Evolutionary conservation across 2,797 vertebrate genomes (phyloP), one percentile per base, ranked within the genome.

Genomic region (Corythornis leucogaster): DNA sequence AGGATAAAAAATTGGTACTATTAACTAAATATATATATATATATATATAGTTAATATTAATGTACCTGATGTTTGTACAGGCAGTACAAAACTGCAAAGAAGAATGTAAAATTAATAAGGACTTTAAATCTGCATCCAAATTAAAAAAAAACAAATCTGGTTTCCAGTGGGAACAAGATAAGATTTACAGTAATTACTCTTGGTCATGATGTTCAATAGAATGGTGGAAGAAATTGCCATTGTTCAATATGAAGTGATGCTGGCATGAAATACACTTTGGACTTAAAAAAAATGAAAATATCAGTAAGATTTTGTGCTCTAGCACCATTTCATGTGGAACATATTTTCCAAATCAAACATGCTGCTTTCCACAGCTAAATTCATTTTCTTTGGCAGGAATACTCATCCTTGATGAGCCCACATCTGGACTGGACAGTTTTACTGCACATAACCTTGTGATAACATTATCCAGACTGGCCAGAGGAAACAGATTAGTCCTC

Each of bases 361-460:
- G 35, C 33, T 62, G 58, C 48, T 92, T 87, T 89, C 70, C 33
- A 74, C 40, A 63, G 35, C 58, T 96, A 46, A 89, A 73, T 42
- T 75, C 57, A 73, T 54, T 93, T 69, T 62, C 59, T 74, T 88
- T 92, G 92, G 61, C 96, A 99, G 99, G 99, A 61, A 99, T 99
- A 96, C 97, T 99, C 67, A 98, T 99, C 83, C 97, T 99, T 89
- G 99, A 99, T 38, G 99, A 99, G 89, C 99, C 99, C 76, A 99
- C 99, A 3, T 99, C 99, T 8, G 99, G 99, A 69, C 96, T 99
- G 40, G 99, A 99, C 97, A 99, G 99, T 95, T 99, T 99, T 97
- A 99, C 99, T 0, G 99, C 99, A 75, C 99, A 99, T 97, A 99
- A 99, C 96, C 98, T 99, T 96, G 98, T 99, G 91, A 98, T 98